Evolutionary conservation across 2,113 vertebrate genomes (phyloP).

Genomic region (Phyllostomus discolor): DNA sequence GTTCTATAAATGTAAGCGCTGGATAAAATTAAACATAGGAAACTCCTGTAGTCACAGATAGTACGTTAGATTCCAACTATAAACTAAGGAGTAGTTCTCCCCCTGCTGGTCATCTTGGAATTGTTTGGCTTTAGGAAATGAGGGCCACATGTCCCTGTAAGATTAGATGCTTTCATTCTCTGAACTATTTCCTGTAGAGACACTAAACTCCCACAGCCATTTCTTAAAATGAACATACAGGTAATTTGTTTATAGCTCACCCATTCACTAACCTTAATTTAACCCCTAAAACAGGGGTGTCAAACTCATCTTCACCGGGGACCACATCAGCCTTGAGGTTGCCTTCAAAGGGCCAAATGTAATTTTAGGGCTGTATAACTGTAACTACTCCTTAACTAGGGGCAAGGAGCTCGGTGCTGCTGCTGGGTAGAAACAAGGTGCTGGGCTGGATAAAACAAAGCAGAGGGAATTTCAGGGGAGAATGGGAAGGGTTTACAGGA

Average conservation of each 20-base stretch:
- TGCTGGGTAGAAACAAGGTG: too few species aligned
- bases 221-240: neutral
- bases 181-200: neutral
- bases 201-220: neutral
- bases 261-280: neutral
- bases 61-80: neutral
- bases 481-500: too few species aligned
- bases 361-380: too few species aligned
- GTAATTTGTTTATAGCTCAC: neutral
- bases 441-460: too few species aligned
- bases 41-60: neutral
- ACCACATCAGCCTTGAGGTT: too few species aligned
- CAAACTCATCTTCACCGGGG: too few species aligned
- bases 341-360: too few species aligned
- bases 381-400: too few species aligned
- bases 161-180: neutral
- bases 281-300: neutral
- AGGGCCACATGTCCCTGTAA: neutral
- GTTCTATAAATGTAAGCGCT: neutral
- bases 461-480: too few species aligned
- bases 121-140: neutral
- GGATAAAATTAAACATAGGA: neutral
- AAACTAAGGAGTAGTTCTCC: neutral
- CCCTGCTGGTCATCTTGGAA: conserved; percentile 39
- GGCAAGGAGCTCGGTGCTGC: too few species aligned